Base-by-base conservation (phyloP, 2,888 invertebrate genomes). In the Dorcus hopei region DNA sequence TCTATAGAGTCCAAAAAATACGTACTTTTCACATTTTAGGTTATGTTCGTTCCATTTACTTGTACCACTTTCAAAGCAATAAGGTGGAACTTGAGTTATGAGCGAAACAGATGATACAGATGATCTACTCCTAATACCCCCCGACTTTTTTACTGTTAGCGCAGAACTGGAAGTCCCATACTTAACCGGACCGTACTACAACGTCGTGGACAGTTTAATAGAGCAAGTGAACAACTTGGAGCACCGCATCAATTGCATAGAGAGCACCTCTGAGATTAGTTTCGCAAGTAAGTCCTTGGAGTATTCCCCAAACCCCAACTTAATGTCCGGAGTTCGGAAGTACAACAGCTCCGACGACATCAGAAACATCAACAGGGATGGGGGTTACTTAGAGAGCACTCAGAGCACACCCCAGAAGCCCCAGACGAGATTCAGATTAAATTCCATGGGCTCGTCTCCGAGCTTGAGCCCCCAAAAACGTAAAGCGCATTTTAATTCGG, bases 61-160 rank as follows among this genome's bases (percentile, higher is more conserved):
- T 19, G 3, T 2, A 52, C 19, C 19, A 23, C 26, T 26, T 11
- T 23, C 9, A 14, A 54, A 38, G 39, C 26, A 14, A 5, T 11
- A 39, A n/a, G 40, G n/a, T 45, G 33, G 48, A 45, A 38, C 11
- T 14, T 51, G 33, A 71, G 74, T 79, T 73, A 87, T 87, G 87
- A 87, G 85, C 79, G 87, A 87, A 72, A 84, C 87, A 61, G 92
- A 91, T 83, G 92, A 92, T 79, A 93, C 92, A 3, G 92, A 93
- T 79, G 86, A 90, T 71, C 81, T 93, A 64, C 78, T 93, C 68
- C 77, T 90, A 68, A 89, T 92, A 74, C 90, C 91, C 61, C 92
- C 92, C 9, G 86, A 90, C 76, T 86, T 89, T 70, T 90, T 87
- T 72, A 74, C 83, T 33, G 82, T 87, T n/a, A 80, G 83, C 64